Percentiles rank a stretch among this genome's conserved stretches.
phyloP scores from a whole-genome alignment of 2,888 invertebrate species.

The Luffia ferchaultella region DNA sequence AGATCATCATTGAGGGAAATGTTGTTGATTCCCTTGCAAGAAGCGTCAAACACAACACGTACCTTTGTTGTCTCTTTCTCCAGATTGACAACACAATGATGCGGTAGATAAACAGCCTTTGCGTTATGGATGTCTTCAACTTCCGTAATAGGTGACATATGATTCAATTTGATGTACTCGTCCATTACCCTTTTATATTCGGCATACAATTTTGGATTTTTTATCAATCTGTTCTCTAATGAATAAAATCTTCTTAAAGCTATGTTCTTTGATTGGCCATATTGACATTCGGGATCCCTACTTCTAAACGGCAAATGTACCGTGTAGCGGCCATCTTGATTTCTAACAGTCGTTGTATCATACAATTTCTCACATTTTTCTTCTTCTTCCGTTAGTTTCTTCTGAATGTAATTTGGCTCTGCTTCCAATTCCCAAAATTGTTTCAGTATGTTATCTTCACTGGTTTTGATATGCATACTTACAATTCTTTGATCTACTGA shows the following conservation, averaged over 20 bases:
- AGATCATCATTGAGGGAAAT: conserved; percentile 9
- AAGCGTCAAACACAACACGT: no score
- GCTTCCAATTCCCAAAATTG: conserved; percentile 16
- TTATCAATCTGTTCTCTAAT: conserved; percentile 14
- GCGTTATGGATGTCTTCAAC: not conserved
- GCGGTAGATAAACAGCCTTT: conserved; percentile 8
- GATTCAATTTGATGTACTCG: conserved; percentile 11
- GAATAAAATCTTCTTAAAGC: conserved; percentile 11
- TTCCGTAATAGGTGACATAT: conserved; percentile 8
- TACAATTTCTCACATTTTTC: conserved; percentile 14
- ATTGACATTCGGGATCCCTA: conserved; percentile 10
- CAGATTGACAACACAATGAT: conserved; percentile 6
- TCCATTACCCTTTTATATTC: conserved; percentile 13
- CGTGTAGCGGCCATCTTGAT: conserved; percentile 10
- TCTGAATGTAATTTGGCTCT: conserved; percentile 11
- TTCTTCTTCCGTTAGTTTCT: conserved; percentile 9
- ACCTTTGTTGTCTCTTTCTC: conserved; percentile 8
- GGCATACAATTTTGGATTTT: conserved; percentile 9
- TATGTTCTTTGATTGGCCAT: conserved; percentile 14
- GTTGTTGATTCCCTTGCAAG: conserved; percentile 8
- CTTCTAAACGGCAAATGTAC: conserved; percentile 13
- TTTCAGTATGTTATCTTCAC: conserved; percentile 15
- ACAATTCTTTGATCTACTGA: conserved; percentile 1
- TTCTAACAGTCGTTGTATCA: conserved; percentile 14
- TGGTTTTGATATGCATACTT: conserved; percentile 12